These are phyloP conservation scores for Coregonus clupeaformis DNA, from an alignment of 2,113 vertebrate genomes.

Conservation along the genomic window DNA sequence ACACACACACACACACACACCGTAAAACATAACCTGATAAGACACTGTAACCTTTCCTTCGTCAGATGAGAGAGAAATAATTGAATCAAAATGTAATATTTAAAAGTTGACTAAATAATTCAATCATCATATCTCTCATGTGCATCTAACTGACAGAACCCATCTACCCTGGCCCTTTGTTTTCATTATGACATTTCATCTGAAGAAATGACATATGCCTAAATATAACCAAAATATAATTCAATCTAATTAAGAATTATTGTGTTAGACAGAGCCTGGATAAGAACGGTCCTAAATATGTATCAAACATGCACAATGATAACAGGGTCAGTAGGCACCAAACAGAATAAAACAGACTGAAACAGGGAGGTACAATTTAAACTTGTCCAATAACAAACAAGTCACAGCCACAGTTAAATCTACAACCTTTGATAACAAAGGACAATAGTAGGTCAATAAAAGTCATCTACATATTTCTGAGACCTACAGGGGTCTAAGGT, in stretches of 20 bases:
- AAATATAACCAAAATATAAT: background rate
- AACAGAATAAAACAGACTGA: too few species aligned
- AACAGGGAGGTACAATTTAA: too few species aligned
- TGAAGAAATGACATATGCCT: too few species aligned
- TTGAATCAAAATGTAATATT: background rate
- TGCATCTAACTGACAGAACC: background rate
- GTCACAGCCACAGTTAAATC: too few species aligned
- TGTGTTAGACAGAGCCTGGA: background rate
- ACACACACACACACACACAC: background rate
- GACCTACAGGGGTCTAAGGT: too few species aligned
- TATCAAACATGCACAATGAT: background rate
- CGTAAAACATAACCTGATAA: background rate
- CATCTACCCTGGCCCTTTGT: too few species aligned
- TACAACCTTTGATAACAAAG: too few species aligned
- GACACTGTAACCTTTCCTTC: background rate
- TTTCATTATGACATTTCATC: too few species aligned
- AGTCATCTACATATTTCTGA: too few species aligned
- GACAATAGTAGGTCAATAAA: too few species aligned
- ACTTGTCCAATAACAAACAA: too few species aligned
- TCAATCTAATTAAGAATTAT: background rate
- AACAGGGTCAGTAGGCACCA: too few species aligned
- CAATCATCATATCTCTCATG: background rate
- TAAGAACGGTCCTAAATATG: background rate
- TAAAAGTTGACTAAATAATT: conserved; percentile 1
- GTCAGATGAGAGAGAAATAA: background rate